A percentile compares a stretch with the other conserved stretches of the same genome.
Evolutionary conservation across 1,140 invertebrate species (phyloP).

Genomic region (Papilio machaon): DNA sequence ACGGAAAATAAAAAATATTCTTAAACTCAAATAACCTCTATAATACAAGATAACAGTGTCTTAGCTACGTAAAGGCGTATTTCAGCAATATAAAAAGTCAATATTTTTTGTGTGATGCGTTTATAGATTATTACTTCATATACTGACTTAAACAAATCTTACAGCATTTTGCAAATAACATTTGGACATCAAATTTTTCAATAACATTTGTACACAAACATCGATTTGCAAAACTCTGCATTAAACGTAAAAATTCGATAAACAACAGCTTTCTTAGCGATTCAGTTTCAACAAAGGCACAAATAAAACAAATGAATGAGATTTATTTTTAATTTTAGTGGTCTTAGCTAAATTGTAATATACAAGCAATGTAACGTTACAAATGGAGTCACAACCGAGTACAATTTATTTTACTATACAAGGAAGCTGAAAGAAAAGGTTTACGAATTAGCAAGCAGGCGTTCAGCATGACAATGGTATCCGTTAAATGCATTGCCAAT

Average conservation of each 20-base stretch:
- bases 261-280: slow-evolving; percentile 5
- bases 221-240: not conserved
- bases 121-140: not conserved
- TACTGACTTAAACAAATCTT: not conserved
- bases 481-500: slow-evolving; percentile 74
- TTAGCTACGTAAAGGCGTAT: slow-evolving; percentile 12
- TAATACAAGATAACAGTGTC: not conserved
- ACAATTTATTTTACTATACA: slow-evolving; percentile 42
- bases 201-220: not conserved
- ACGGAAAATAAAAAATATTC: not conserved
- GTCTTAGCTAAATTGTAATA: slow-evolving; percentile 30
- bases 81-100: slow-evolving; percentile 15
- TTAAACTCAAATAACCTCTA: not conserved
- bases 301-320: slow-evolving; percentile 18
- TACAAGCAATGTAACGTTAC: slow-evolving; percentile 26
- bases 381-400: slow-evolving; percentile 35
- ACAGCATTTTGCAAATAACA: not conserved
- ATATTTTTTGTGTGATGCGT: not conserved
- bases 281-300: slow-evolving; percentile 17
- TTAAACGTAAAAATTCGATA: not conserved
- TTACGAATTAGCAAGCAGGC: slow-evolving; percentile 72
- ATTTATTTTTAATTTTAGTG: not conserved
- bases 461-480: slow-evolving; percentile 64
- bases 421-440: slow-evolving; percentile 63
- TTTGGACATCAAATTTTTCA: not conserved